Evolutionary conservation across 2,888 invertebrate genomes (phyloP).

Genomic region (Drosophila stalkeri): DNA sequence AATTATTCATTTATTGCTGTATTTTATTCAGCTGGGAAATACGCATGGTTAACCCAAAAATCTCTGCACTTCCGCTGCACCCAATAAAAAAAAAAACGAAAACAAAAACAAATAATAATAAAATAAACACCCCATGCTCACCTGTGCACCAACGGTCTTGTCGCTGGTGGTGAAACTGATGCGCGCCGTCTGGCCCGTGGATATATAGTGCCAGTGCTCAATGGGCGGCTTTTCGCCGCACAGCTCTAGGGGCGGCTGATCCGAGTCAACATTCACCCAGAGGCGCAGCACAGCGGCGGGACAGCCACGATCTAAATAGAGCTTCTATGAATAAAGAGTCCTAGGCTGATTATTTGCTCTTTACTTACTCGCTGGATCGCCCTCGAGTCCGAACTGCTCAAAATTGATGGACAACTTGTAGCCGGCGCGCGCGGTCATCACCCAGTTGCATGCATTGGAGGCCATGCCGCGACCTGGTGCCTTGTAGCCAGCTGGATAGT

Average conservation of each 20-base stretch:
- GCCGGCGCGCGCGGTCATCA: slow-evolving; percentile 93
- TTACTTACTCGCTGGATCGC: slow-evolving; percentile 92
- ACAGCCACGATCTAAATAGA: slow-evolving; percentile 91
- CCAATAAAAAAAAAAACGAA: not conserved
- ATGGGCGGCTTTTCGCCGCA: slow-evolving; percentile 93
- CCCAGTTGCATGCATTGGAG: slow-evolving; percentile 98
- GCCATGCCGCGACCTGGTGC: slow-evolving; percentile 92
- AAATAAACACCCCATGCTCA: slow-evolving; percentile 49
- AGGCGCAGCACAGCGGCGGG: slow-evolving; percentile 95
- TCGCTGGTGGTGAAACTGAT: slow-evolving; percentile 98
- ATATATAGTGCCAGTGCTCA: slow-evolving; percentile 93
- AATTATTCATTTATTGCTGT: not conserved
- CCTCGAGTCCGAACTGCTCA: slow-evolving; percentile 96
- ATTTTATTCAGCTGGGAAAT: not conserved
- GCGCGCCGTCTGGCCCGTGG: slow-evolving; percentile 94
- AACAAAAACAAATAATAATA: not conserved
- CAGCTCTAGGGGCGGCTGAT: slow-evolving; percentile 93
- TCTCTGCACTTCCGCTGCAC: not conserved
- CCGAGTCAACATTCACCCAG: slow-evolving; percentile 91
- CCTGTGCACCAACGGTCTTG: slow-evolving; percentile 95
- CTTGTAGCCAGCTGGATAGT: slow-evolving; percentile 95
- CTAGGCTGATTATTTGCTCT: too few relatives aligned
- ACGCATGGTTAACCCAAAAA: not conserved
- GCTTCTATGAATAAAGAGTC: not conserved
- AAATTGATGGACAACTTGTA: slow-evolving; percentile 96